Base-by-base conservation (phyloP, 2,797 vertebrate species). In the Eulemur rubriventer region DNA sequence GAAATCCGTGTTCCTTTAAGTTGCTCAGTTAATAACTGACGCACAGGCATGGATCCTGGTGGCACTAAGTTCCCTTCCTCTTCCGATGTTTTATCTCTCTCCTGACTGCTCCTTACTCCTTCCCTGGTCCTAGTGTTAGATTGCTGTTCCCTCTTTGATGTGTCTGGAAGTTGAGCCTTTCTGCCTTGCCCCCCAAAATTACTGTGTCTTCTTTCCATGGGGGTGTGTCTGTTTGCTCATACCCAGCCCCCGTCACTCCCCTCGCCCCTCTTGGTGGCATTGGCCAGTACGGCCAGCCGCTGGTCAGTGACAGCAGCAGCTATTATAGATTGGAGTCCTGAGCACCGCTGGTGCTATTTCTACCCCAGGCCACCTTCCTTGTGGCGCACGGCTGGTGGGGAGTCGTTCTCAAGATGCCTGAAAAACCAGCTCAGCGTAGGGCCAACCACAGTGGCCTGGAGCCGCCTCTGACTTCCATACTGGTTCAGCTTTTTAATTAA, bases 221-320 rank as follows among this genome's bases (percentile, higher is more conserved):
- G 55, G 16, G 0, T 13, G 28, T 46, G 26, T 41, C 80, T 70
- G 12, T 52, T 22, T 70, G 70, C 61, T 50, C 46, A 55, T 10
- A 26, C 3, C 46, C 43, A 22, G 30, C 11, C 2, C 2, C 3
- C 14, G 0, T 8, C 16, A 4, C 4, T 16, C 30, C 12, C 33
- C 30, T 80, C 26, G 33, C 33, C 43, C 35, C 12, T 41, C 72
- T 35, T 28, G 28, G 63, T n/a, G 14, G 0, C 55, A 26, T 57
- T 24, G 55, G 55, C 9, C 87, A 81, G 48, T 59, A 24, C 7
- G 24, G 43, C 55, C 55, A 41, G 59, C 17, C 1, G 6, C 79
- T 30, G 85, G 57, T 65, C 86, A 57, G 93, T 14, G 41, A 46
- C 30, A 46, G 26, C 59, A 75, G 57, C 55, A 33, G 28, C 28